These are phyloP conservation scores for Trogon surrucura DNA, from an alignment of 2,113 vertebrate genomes.

Conservation along the genomic window DNA sequence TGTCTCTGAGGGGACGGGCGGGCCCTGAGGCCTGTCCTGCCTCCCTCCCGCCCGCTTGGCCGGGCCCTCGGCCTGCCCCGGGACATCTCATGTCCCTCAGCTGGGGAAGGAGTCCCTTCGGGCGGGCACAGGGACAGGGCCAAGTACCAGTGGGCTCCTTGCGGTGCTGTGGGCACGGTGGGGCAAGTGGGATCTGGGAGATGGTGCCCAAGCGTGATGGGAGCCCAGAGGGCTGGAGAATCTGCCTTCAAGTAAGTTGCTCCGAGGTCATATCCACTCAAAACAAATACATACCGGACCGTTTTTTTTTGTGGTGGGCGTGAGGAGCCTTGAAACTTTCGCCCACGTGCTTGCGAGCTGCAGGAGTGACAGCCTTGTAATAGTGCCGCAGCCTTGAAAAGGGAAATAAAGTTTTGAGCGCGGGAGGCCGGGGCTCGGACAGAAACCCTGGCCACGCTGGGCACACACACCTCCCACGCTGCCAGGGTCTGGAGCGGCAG, in stretches of 20 bases:
- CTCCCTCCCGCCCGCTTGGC: too few relatives aligned
- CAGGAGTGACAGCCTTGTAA: too few relatives aligned
- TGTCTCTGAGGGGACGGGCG: background rate
- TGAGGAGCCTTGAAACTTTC: background rate
- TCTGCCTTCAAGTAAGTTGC: accelerated
- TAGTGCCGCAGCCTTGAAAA: accelerated
- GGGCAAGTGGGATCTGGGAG: accelerated
- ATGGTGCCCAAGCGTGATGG: accelerated
- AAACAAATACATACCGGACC: accelerated
- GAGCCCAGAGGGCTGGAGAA: too few relatives aligned
- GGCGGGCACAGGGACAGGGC: accelerated
- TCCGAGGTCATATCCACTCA: background rate
- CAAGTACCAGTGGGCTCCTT: accelerated
- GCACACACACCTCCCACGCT: accelerated
- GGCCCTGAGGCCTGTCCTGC: background rate
- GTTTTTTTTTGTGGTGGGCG: accelerated
- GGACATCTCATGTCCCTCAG: accelerated
- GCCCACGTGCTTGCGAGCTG: background rate
- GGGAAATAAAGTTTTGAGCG: background rate
- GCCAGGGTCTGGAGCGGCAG: accelerated
- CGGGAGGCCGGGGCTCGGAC: accelerated
- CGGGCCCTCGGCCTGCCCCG: accelerated
- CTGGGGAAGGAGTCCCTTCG: accelerated
- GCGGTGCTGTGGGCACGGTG: accelerated
- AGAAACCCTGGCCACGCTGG: accelerated